phyloP scores from a whole-genome alignment of 2,113 vertebrate genomes.

The Pluvianellus socialis region DNA sequence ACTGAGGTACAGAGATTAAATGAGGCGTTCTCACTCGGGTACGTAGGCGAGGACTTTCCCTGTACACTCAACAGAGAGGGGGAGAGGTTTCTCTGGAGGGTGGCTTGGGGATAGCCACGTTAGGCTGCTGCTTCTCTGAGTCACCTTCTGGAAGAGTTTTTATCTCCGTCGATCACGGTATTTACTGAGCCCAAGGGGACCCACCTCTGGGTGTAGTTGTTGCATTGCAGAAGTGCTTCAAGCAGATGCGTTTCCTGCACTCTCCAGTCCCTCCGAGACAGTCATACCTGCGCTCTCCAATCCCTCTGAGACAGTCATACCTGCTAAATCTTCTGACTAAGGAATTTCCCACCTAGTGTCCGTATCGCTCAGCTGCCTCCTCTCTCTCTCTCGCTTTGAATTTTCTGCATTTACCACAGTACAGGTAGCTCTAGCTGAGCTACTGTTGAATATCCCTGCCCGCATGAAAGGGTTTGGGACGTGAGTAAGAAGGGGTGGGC shows the following conservation, averaged over 20 bases:
- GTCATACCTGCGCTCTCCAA: neutral
- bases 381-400: neutral
- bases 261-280: accelerated
- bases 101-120: neutral
- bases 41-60: neutral
- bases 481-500: slow-evolving; percentile 15
- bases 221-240: neutral
- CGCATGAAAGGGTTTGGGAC: neutral
- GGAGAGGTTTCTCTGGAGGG: neutral
- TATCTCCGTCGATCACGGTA: neutral
- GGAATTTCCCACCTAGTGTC: neutral
- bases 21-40: neutral
- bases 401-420: neutral
- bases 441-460: neutral
- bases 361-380: neutral
- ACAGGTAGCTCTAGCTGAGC: neutral
- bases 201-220: slow-evolving; percentile 31
- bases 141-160: neutral
- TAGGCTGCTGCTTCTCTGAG: neutral
- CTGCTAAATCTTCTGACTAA: neutral
- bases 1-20: neutral
- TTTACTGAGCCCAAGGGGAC: neutral
- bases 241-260: neutral
- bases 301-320: neutral
- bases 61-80: neutral